Evolutionary conservation across 2,113 vertebrate species (phyloP).

Genomic region (Sclerurus mexicanus): DNA sequence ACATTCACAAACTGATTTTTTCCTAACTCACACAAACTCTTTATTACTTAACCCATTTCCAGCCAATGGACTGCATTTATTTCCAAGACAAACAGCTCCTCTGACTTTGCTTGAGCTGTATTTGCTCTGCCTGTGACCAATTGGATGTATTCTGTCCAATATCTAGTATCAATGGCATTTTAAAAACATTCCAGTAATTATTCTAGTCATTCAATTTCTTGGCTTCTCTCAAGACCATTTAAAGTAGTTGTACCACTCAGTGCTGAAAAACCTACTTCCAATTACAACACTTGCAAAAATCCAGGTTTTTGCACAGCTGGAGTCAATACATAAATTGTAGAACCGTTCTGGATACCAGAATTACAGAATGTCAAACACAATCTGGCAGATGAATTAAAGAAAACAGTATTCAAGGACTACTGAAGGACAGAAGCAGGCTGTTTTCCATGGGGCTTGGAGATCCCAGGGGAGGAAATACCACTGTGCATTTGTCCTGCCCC

Average conservation of each 20-base stretch:
- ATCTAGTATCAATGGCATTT: background rate
- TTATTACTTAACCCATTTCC: background rate
- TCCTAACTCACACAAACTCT: background rate
- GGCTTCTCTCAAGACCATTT: background rate
- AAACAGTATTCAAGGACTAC: background rate
- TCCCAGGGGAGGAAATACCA: background rate
- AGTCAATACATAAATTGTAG: background rate
- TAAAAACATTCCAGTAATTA: background rate
- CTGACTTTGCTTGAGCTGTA: background rate
- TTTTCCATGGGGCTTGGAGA: background rate
- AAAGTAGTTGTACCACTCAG: background rate
- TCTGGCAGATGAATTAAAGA: background rate
- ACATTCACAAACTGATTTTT: background rate
- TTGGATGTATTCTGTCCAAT: background rate
- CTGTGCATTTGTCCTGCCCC: background rate
- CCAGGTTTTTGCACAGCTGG: background rate
- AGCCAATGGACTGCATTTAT: background rate
- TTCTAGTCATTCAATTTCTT: background rate
- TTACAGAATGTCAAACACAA: background rate
- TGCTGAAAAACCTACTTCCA: background rate
- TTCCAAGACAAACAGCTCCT: background rate
- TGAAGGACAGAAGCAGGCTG: background rate
- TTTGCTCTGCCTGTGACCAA: background rate
- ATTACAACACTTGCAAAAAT: background rate
- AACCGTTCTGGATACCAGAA: background rate